Evolutionary conservation across 2,113 vertebrate species (phyloP), one percentile per base, ranked within the genome.

Genomic region (Solea solea): DNA sequence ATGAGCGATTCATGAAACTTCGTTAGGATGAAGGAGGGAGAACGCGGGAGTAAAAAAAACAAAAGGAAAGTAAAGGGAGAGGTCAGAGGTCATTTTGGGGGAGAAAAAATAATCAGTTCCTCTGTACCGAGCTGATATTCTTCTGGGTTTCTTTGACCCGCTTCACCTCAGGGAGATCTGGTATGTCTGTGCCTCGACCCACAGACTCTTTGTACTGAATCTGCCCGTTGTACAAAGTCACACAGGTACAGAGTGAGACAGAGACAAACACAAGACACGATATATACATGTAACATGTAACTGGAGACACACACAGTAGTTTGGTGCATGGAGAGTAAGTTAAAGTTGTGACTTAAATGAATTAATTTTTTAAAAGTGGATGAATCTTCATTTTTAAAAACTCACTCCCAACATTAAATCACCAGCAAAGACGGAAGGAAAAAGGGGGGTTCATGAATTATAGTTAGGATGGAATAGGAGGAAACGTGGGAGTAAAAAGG

Each of bases 111-210:
- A 8, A 55, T 53, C 5, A 64, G 46, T 34, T 34, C 34, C 34
- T 21, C 69, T 82, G 86, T 98, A 98, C 97, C 96, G 93, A 95
- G 93, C 97, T 99, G 93, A 99, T 99, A 94, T 98, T 96, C 93
- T 96, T 98, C 96, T 98, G 97, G 0, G 96, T 96, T 90, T 98
- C 95, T 93, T 95, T 95, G 82, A 96, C 96, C 8, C 97, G 94
- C 88, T 99, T 96, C 91, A 99, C 94, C 90, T 99, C 97, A 0
- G 97, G 98, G 39, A 97, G 96, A 69, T 99, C 97, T 52, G 96
- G 84, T 79, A 99, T 95, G 50, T 97, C 93, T 15, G 94, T 99
- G 68, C 97, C 97, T 87, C 95, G 95, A 80, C 96, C 95, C 88
- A 98, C 84, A 61, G 85, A 87, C 28, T 98, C 96, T 93, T 98